Evolutionary conservation across 2,113 vertebrate genomes (phyloP).

Genomic region (Catagonus wagneri): DNA sequence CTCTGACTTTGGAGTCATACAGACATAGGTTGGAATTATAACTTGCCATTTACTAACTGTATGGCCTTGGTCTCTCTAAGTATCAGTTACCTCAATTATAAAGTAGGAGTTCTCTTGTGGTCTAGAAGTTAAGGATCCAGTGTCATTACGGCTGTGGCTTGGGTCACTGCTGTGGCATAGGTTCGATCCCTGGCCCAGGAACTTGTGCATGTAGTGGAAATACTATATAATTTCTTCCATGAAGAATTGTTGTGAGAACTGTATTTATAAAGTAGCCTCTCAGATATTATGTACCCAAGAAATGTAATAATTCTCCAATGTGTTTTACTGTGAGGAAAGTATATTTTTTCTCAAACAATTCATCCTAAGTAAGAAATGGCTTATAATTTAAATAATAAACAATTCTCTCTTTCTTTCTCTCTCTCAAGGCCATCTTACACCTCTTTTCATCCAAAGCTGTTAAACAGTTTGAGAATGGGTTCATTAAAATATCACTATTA

Average conservation of each 20-base stretch:
- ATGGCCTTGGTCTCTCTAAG: not conserved
- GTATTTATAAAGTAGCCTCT: conserved; percentile 14
- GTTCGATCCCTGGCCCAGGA: too few species aligned
- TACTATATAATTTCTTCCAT: conserved; percentile 22
- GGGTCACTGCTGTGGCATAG: too few species aligned
- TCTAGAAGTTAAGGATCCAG: too few species aligned
- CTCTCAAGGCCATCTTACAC: not conserved
- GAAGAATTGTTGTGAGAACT: conserved; percentile 13
- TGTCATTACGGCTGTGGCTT: too few species aligned
- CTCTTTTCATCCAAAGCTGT: conserved; percentile 13
- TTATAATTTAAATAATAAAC: conserved; percentile 11
- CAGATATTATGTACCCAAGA: not conserved
- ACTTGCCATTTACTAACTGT: conserved; percentile 16
- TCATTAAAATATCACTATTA: not conserved
- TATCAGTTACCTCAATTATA: conserved; percentile 15
- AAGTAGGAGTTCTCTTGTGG: not conserved
- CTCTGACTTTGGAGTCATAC: not conserved
- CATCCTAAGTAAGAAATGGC: conserved; percentile 22
- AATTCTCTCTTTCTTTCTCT: not conserved
- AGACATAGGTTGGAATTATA: not conserved
- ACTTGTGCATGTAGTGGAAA: not conserved
- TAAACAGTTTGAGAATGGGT: conserved; percentile 2
- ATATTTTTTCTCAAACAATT: conserved; percentile 23
- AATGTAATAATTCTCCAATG: not conserved
- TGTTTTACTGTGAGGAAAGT: not conserved